Evolutionary conservation across 2,888 invertebrate species (phyloP), one percentile per base, ranked within the genome.

Genomic region (Caenorhabditis wallacei): DNA sequence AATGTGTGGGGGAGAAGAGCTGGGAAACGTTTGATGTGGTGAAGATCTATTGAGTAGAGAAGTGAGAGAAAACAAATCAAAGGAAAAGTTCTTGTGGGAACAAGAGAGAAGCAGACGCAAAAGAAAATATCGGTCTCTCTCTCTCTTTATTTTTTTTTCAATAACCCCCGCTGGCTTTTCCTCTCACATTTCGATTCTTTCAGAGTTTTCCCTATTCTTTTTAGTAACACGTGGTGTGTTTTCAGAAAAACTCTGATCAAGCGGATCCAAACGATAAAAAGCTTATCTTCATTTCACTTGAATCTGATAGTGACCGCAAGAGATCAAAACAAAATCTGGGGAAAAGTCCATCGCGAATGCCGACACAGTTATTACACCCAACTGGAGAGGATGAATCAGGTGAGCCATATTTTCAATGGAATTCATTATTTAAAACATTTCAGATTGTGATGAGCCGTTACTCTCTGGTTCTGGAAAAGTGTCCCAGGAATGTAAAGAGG

Each of bases 401-500:
- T 91, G 8, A 24, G 22, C 13, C 30, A 64, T 24, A 24, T 54
- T 35, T 59, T 75, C 43, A 30, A 5, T 30, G 30, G 30, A 8
- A 5, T 8, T 30, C 3, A 30, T 30, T 3, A 30, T n/a, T n/a
- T 8, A 30, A 30, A 8, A 30, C 3, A 30, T 5, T 54, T 26
- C 63, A 72, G 94, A 94, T 90, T 92, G 92, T 68, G 94, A 94
- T 89, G 98, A 98, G 91, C 98, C 98, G 0, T 93, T 98, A 84
- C 94, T 98, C n/a, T 98, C 97, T 93, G 99, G 99, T 0, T 98
- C 97, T 4, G 99, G 99, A 0, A 95, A 96, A 91, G 98, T 99
- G 0, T 97, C 97, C 0, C 97, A 97, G 92, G 98, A 98, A 91
- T 97, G 98, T 92, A 95, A 96, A 0, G 96, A 96, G 92, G 96